Evolutionary conservation across 2,113 vertebrate species (phyloP).

Genomic region (Atherinomorus stipes): DNA sequence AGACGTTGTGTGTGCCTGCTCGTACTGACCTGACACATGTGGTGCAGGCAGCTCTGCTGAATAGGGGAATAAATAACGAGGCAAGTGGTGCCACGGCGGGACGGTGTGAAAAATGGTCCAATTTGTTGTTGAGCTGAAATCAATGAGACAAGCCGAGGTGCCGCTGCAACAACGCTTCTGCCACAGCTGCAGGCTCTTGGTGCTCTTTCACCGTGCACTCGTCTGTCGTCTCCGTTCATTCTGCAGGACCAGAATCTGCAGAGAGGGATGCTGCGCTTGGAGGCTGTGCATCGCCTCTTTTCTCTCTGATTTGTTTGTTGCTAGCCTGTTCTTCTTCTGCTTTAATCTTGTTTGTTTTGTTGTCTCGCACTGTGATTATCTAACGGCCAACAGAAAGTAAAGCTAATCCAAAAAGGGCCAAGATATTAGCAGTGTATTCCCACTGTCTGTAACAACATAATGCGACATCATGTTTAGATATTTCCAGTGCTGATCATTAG

Average conservation of each 20-base stretch:
- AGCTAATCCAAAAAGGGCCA: background rate
- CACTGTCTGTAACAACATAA: background rate
- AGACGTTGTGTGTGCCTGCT: slow-evolving; percentile 7
- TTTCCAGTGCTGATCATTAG: slow-evolving; percentile 3
- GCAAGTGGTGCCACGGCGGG: slow-evolving; percentile 48
- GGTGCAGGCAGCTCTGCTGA: slow-evolving; percentile 33
- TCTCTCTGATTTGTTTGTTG: slow-evolving; percentile 26
- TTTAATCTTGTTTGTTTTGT: background rate
- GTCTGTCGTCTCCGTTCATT: slow-evolving; percentile 20
- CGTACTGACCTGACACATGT: slow-evolving; percentile 34
- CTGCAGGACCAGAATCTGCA: background rate
- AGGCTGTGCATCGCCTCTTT: background rate
- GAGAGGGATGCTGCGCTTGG: background rate
- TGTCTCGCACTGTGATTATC: slow-evolving; percentile 1
- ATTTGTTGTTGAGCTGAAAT: slow-evolving; percentile 74
- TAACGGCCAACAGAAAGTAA: background rate
- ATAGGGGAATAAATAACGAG: slow-evolving; percentile 64
- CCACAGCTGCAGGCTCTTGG: slow-evolving; percentile 35
- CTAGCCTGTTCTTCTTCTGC: background rate
- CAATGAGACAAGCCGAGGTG: slow-evolving; percentile 63
- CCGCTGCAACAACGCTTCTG: slow-evolving; percentile 18
- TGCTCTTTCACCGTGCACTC: background rate
- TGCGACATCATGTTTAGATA: background rate
- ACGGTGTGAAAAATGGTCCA: slow-evolving; percentile 70
- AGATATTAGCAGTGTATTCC: background rate